Conservation (phyloP, 2,888 invertebrate species). For the Xanthorhoe designata region DNA sequence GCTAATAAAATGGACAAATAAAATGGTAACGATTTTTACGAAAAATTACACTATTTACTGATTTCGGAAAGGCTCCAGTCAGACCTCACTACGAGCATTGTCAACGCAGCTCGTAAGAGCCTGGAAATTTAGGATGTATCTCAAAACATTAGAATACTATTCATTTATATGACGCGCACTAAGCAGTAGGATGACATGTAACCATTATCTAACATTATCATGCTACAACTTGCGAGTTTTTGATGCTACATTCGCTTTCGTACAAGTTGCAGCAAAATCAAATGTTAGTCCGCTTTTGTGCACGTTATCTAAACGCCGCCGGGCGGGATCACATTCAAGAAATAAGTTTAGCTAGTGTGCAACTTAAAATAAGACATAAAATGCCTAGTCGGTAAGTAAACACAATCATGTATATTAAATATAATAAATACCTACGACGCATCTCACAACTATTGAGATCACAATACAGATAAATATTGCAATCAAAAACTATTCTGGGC, state of each 20-base stretch:
- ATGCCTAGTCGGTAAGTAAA: constrained; percentile 3
- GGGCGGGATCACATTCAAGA: background rate
- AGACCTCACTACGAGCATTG: background rate
- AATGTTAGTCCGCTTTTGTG: no score
- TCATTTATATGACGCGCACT: background rate
- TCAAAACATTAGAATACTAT: background rate
- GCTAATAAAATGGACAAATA: constrained; percentile 10
- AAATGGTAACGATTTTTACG: constrained; percentile 39
- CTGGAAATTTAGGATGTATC: background rate
- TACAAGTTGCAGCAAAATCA: no score
- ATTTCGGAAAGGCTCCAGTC: constrained; percentile 1
- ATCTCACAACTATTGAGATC: constrained; percentile 27
- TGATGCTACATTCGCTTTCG: no score
- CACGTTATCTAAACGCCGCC: no score
- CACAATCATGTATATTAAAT: constrained; percentile 18
- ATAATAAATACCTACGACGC: constrained; percentile 27
- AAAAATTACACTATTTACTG: constrained; percentile 9
- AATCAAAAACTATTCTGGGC: constrained; percentile 25
- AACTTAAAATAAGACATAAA: constrained; percentile 1
- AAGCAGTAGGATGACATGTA: background rate
- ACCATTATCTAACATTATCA: background rate
- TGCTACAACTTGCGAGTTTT: background rate
- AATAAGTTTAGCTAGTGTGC: constrained; percentile 2
- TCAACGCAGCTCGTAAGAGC: background rate
- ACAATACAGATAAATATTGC: constrained; percentile 25